These are phyloP conservation scores for Aphidius ervi DNA, from an alignment of 1,140 invertebrate species.

Conservation along the genomic window DNA sequence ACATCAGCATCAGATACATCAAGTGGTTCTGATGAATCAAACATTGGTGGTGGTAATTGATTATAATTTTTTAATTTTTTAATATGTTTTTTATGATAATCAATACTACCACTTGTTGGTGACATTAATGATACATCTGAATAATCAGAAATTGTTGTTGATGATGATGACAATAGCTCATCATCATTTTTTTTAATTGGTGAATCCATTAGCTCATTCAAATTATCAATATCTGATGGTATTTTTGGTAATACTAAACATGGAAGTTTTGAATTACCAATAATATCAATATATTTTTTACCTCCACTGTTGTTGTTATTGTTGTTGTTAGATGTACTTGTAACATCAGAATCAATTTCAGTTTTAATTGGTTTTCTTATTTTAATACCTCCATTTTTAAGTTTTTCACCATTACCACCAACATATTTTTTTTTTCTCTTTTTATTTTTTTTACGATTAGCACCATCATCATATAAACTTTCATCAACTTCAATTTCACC, in stretches of 20 bases:
- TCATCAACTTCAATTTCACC: slow-evolving; percentile 68
- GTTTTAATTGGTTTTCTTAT: slow-evolving; percentile 26
- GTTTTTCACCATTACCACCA: neutral
- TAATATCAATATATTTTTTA: slow-evolving; percentile 24
- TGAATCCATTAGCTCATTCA: slow-evolving; percentile 10
- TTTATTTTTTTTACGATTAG: slow-evolving; percentile 49
- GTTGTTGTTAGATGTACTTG: slow-evolving; percentile 9
- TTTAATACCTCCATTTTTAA: slow-evolving; percentile 10
- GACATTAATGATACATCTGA: no score
- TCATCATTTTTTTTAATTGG: slow-evolving; percentile 1
- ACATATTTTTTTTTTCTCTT: slow-evolving; percentile 43
- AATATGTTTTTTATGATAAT: slow-evolving; percentile 27
- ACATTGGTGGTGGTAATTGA: slow-evolving; percentile 24
- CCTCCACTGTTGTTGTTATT: slow-evolving; percentile 14
- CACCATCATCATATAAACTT: slow-evolving; percentile 54
- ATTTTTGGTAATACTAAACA: slow-evolving; percentile 27
- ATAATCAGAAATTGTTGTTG: slow-evolving; percentile 6
- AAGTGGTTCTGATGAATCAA: slow-evolving; percentile 29
- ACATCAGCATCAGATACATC: slow-evolving; percentile 43
- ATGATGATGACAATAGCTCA: no score
- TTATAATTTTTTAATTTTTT: slow-evolving; percentile 28
- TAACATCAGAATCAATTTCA: slow-evolving; percentile 12
- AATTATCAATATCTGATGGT: slow-evolving; percentile 14
- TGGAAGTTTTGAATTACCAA: slow-evolving; percentile 22
- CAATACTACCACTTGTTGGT: slow-evolving; percentile 8